These are phyloP conservation scores for Chanos chanos DNA, from an alignment of 2,797 vertebrate genomes.

Conservation along the genomic window DNA sequence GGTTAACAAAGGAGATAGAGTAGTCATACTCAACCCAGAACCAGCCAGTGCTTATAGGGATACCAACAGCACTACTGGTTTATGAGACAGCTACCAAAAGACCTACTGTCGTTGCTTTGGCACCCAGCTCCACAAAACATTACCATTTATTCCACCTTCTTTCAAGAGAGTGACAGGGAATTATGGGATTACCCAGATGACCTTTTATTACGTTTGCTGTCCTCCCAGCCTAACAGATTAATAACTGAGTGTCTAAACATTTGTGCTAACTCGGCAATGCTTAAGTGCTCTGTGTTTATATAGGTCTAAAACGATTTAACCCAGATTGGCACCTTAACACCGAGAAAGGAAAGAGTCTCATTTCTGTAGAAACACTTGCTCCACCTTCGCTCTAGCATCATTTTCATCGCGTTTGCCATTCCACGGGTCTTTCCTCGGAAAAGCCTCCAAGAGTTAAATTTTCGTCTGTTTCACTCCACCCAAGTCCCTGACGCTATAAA, in stretches of 20 bases:
- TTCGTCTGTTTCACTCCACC: slow-evolving; percentile 29
- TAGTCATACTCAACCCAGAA: too few relatives aligned
- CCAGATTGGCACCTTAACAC: background rate
- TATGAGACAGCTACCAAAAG: too few relatives aligned
- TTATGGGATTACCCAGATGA: background rate
- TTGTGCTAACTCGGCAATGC: background rate
- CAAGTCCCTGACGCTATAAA: slow-evolving; percentile 19
- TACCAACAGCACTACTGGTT: too few relatives aligned
- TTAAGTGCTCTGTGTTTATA: slow-evolving; percentile 6
- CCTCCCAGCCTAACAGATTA: background rate
- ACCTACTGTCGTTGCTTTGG: too few relatives aligned
- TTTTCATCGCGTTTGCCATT: background rate
- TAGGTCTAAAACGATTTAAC: background rate
- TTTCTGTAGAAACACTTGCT: too few relatives aligned
- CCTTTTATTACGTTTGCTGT: background rate
- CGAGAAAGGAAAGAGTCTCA: background rate
- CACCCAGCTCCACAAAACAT: background rate
- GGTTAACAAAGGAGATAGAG: too few relatives aligned
- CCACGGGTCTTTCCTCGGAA: background rate
- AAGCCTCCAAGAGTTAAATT: background rate
- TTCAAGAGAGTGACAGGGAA: background rate
- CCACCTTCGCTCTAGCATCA: too few relatives aligned
- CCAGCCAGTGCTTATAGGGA: too few relatives aligned
- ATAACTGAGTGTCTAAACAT: slow-evolving; percentile 31
- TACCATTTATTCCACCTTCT: background rate